Percentiles rank a stretch among this genome's conserved stretches.
phyloP scores from a whole-genome alignment of 2,888 invertebrate species.

The Patella pellucida region DNA sequence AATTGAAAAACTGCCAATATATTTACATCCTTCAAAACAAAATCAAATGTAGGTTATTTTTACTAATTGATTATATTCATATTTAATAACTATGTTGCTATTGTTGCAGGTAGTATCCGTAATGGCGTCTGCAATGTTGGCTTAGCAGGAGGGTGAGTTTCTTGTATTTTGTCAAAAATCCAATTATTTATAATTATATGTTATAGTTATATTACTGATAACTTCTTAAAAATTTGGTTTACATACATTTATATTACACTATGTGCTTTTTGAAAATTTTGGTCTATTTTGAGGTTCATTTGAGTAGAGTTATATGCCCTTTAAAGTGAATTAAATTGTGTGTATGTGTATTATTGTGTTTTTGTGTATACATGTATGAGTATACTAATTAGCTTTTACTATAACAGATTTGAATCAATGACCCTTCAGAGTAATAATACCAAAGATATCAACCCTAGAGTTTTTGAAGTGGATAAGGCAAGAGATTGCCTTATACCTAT shows the following conservation, averaged over 20 bases:
- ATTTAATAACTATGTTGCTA: slow-evolving; percentile 6
- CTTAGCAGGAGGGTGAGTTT: slow-evolving; percentile 62
- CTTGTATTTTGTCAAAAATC: too few relatives aligned
- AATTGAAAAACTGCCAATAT: too few relatives aligned
- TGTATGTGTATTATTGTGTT: too few relatives aligned
- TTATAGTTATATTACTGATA: too few relatives aligned
- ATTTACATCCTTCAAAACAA: too few relatives aligned
- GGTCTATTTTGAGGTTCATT: not conserved
- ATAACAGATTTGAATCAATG: slow-evolving; percentile 66
- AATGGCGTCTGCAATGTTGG: slow-evolving; percentile 61
- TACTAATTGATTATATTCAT: too few relatives aligned
- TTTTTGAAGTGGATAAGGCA: slow-evolving; percentile 56
- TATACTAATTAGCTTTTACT: too few relatives aligned
- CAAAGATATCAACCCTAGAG: slow-evolving; percentile 49
- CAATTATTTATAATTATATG: too few relatives aligned
- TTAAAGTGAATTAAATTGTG: not conserved
- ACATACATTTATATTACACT: too few relatives aligned
- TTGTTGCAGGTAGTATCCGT: slow-evolving; percentile 54
- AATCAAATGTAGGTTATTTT: too few relatives aligned
- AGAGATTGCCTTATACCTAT: slow-evolving; percentile 61
- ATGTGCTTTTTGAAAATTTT: not conserved
- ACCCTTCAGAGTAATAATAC: slow-evolving; percentile 38
- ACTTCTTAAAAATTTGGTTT: too few relatives aligned
- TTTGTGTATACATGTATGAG: not conserved
- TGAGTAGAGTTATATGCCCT: not conserved